phyloP scores from a whole-genome alignment of 2,888 invertebrate genomes.

The Crepidodera aurea region DNA sequence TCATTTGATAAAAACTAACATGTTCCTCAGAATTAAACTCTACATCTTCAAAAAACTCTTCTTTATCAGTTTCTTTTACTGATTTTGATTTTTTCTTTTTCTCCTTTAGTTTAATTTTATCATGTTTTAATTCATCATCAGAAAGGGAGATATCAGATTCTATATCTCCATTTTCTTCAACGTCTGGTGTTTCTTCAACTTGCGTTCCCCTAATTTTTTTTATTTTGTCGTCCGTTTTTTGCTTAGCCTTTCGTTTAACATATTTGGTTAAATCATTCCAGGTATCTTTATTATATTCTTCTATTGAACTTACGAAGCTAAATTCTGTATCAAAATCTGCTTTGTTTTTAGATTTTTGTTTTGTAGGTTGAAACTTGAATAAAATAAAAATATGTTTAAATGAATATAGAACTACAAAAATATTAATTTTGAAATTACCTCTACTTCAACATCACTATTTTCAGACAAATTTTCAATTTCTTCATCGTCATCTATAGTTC shows the following conservation, averaged over 20 bases:
- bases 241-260: constrained; percentile 73
- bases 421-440: constrained; percentile 64
- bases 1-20: constrained; percentile 90
- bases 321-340: constrained; percentile 84
- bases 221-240: constrained; percentile 87
- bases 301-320: constrained; percentile 78
- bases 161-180: constrained; percentile 64
- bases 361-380: constrained; percentile 83
- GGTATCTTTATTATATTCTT: constrained; percentile 79
- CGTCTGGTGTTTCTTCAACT: constrained; percentile 60
- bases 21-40: constrained; percentile 71
- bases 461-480: constrained; percentile 83
- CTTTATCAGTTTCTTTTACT: constrained; percentile 57
- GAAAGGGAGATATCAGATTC: constrained; percentile 72
- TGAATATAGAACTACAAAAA: too few relatives aligned
- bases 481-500: constrained; percentile 85
- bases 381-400: too few relatives aligned
- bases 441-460: constrained; percentile 81
- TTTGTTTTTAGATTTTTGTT: constrained; percentile 72
- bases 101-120: constrained; percentile 73
- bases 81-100: constrained; percentile 65
- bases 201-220: constrained; percentile 65
- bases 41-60: constrained; percentile 65
- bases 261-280: constrained; percentile 56
- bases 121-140: constrained; percentile 79